Base-by-base conservation (phyloP, 2,888 invertebrate genomes). In the Cybosia mesomella region DNA sequence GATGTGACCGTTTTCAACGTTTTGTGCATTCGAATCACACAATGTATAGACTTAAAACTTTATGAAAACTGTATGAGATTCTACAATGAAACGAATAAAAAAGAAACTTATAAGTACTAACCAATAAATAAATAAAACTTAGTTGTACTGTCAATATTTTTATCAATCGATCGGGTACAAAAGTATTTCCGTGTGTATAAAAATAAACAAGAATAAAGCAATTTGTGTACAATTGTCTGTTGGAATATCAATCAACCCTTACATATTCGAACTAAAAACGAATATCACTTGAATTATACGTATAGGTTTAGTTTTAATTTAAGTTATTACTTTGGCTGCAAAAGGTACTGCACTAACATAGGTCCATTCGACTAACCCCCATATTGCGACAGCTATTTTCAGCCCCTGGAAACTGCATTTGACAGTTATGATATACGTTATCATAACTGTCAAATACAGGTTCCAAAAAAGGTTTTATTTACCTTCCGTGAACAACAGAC, bases 21-120 rank as follows among this genome's bases (percentile, higher is more conserved):
- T 57, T 63, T 53, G 43, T 36, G 0, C 32, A 67, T 49, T 5
- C 32, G 34, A 53, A 49, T 59, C 7, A 36, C 5, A 39, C 55
- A 58, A 58, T 22, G 9, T 32, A 67, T 63, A 70, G 62, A 79
- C 75, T 75, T 69, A 75, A 83, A 79, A 80, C 66, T 73, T 71
- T 75, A 74, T 74, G 74, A 73, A 76, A 80, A 43, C 79, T 77
- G 72, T 85, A 84, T 91, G 93, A 93, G 92, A 93, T 92, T 92
- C 92, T 89, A 91, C 82, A 83, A 70, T 79, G 81, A 83, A 85
- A 86, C 87, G 74, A 66, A 58, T 58, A 67, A 75, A 67, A 65
- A 64, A 69, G 76, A 77, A 81, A 75, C 79, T 83, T 28, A 28
- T 28, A 28, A 82, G 82, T 64, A 79, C 81, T 85, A 84, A 79